Evolutionary conservation across 30 jellyfish, hydroid and myxozoan genomes (phyloP).

Genomic region (Catostylus mosaicus): DNA sequence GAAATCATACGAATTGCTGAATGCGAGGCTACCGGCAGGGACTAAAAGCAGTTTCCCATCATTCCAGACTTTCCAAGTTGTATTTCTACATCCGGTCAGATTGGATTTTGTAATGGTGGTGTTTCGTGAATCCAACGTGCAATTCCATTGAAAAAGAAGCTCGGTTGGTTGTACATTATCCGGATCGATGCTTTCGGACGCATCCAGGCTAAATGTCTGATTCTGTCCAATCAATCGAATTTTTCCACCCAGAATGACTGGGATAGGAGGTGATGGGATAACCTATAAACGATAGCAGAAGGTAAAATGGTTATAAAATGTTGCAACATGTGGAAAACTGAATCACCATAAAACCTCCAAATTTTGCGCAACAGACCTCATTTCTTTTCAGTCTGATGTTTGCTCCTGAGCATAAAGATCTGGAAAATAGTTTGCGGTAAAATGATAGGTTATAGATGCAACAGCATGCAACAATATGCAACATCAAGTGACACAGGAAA

Average conservation of each 20-base stretch:
- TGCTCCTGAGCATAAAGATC: too few species aligned
- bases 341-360: too few species aligned
- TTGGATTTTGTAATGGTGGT: neutral
- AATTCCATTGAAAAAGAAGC: slow-evolving; percentile 58
- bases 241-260: slow-evolving; percentile 81
- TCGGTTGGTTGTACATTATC: slow-evolving; percentile 19
- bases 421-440: too few species aligned
- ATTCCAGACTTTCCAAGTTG: slow-evolving; percentile 29
- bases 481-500: too few species aligned
- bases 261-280: slow-evolving; percentile 65
- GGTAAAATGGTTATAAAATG: neutral
- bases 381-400: too few species aligned
- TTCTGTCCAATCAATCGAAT: slow-evolving; percentile 55
- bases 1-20: neutral
- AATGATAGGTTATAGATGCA: too few species aligned
- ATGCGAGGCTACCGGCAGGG: slow-evolving; percentile 28
- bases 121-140: slow-evolving; percentile 1
- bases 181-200: slow-evolving; percentile 71
- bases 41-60: neutral
- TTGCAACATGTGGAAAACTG: neutral
- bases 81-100: slow-evolving; percentile 11
- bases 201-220: slow-evolving; percentile 66
- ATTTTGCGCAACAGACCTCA: too few species aligned
- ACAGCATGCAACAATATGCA: too few species aligned
- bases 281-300: slow-evolving; percentile 27